Conservation (phyloP, 2,797 vertebrate species). For the Danio aesculapii region DNA sequence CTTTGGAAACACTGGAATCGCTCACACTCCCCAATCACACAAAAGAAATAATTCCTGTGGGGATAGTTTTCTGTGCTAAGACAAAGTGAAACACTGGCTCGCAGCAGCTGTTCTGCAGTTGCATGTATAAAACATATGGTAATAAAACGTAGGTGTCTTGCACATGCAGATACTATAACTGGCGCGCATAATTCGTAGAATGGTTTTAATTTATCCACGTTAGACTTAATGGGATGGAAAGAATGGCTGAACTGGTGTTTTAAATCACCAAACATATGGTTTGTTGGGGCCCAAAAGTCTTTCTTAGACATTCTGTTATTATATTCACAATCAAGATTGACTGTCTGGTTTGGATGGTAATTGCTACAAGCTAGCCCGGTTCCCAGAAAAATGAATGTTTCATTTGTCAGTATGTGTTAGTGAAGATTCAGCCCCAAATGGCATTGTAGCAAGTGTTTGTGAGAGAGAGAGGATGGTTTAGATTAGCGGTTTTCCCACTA, state of each 20-base stretch:
- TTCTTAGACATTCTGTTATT: neutral
- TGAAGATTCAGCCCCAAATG: neutral
- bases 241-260: neutral
- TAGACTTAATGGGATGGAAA: slow-evolving; percentile 5
- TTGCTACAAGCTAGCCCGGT: neutral
- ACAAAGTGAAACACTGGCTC: neutral
- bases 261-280: slow-evolving; percentile 30
- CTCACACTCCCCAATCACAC: slow-evolving; percentile 7
- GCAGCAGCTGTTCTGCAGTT: slow-evolving; percentile 8
- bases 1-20: slow-evolving; percentile 36
- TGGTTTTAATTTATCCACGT: slow-evolving; percentile 12
- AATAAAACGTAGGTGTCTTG: slow-evolving; percentile 6
- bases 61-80: slow-evolving; percentile 22
- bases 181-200: neutral
- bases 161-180: slow-evolving; percentile 1
- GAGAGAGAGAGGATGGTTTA: neutral
- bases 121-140: neutral
- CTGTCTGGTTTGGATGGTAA: neutral
- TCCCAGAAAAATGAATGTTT: neutral
- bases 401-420: too few relatives aligned
- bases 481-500: too few relatives aligned
- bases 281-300: slow-evolving; percentile 11
- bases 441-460: neutral
- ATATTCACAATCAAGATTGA: slow-evolving; percentile 23
- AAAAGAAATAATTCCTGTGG: neutral